A percentile compares a stretch with the other conserved stretches of the same genome.
These are phyloP conservation scores for Mesorhabditis sp. DNA, from an alignment of 2,888 invertebrate genomes.

Conservation along the genomic window DNA sequence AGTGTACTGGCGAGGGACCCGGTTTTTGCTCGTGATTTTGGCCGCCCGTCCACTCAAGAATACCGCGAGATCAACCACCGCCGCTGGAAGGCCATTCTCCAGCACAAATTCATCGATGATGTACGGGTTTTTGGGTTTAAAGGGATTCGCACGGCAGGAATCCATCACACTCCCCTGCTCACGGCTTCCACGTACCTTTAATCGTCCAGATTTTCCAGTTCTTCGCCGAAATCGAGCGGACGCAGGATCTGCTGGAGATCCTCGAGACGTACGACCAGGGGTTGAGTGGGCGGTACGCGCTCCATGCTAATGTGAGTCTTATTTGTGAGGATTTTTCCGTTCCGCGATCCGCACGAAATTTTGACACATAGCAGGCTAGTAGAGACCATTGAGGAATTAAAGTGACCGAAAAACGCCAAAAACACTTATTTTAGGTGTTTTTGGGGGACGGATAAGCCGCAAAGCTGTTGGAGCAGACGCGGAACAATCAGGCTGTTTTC, in stretches of 20 bases:
- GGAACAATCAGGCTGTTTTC: constrained; percentile 37
- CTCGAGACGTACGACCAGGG: constrained; percentile 41
- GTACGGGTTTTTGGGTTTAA: constrained; percentile 20
- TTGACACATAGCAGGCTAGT: background rate
- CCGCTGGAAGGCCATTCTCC: constrained; percentile 66
- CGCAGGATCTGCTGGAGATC: constrained; percentile 22
- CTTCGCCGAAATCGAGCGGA: constrained; percentile 17
- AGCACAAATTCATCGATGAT: constrained; percentile 67
- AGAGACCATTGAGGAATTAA: too few species aligned
- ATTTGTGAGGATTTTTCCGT: background rate
- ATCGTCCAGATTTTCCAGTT: constrained; percentile 15
- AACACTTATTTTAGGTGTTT: constrained; percentile 53
- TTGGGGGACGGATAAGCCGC: constrained; percentile 58
- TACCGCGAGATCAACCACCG: constrained; percentile 62
- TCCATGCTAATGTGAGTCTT: constrained; percentile 26
- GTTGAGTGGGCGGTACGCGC: constrained; percentile 29
- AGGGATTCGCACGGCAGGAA: background rate
- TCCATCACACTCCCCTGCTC: background rate
- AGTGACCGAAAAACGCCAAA: background rate
- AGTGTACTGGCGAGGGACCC: constrained; percentile 75
- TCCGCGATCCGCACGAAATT: background rate
- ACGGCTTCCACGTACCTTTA: background rate
- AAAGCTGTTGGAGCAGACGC: constrained; percentile 47
- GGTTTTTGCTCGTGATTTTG: constrained; percentile 62
- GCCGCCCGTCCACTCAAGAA: constrained; percentile 64